A percentile compares a stretch with the other conserved stretches of the same genome.
Evolutionary conservation across 2,113 vertebrate genomes (phyloP).

Genomic region (Lontra canadensis): DNA sequence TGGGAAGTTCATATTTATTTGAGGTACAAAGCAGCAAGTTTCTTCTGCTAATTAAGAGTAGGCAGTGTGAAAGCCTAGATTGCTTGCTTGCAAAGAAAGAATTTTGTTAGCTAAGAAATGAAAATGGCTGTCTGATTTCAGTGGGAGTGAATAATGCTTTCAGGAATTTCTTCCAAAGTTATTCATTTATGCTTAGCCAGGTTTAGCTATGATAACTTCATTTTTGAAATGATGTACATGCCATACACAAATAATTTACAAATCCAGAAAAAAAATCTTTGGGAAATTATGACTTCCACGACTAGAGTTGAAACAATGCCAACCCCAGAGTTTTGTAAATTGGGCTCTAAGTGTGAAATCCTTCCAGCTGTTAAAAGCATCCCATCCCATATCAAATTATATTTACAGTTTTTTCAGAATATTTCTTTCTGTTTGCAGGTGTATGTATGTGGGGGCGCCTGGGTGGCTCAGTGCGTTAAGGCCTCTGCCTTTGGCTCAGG

Average conservation of each 20-base stretch:
- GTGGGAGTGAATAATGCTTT: conserved; percentile 18
- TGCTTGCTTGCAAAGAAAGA: conserved; percentile 58
- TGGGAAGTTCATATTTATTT: background rate
- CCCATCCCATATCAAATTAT: conserved; percentile 86
- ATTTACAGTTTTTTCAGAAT: conserved; percentile 82
- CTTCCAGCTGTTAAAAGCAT: conserved; percentile 89
- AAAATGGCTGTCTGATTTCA: conserved; percentile 66
- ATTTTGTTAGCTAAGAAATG: conserved; percentile 55
- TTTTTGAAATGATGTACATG: conserved; percentile 79
- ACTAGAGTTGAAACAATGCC: conserved; percentile 83
- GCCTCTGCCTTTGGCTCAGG: no score
- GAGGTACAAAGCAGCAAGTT: background rate
- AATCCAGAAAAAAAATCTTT: conserved; percentile 79
- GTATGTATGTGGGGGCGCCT: no score
- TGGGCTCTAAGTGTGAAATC: conserved; percentile 88
- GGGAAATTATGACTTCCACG: conserved; percentile 85
- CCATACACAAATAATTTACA: conserved; percentile 81
- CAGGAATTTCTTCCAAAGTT: conserved; percentile 70
- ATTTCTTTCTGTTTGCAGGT: conserved; percentile 69
- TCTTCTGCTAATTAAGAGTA: background rate
- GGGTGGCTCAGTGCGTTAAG: no score
- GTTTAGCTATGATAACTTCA: conserved; percentile 70
- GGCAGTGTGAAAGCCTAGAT: conserved; percentile 26
- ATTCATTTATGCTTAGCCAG: conserved; percentile 74
- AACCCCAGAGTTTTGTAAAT: conserved; percentile 85